Conservation (phyloP, 2,797 vertebrate genomes). For the Falco peregrinus region DNA sequence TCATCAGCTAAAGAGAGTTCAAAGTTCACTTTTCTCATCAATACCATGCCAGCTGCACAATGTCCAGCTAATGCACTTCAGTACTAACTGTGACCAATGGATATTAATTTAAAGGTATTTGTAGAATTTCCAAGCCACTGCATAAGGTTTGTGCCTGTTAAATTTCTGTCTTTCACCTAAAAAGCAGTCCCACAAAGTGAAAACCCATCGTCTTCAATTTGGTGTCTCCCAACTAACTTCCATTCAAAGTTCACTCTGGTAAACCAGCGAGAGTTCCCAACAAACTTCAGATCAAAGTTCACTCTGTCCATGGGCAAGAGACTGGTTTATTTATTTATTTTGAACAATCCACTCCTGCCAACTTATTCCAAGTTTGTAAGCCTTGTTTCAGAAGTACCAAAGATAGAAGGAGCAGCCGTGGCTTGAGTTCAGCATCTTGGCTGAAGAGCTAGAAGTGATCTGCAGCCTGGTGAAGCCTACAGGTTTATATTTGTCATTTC, state of each 20-base stretch:
- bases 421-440: background rate
- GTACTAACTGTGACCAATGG: background rate
- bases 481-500: background rate
- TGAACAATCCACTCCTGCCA: background rate
- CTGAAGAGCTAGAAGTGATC: background rate
- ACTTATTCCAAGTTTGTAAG: background rate
- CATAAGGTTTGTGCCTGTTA: background rate
- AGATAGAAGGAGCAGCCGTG: background rate
- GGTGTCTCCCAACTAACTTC: background rate
- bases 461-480: background rate
- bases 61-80: background rate
- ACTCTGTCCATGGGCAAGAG: background rate
- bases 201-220: background rate
- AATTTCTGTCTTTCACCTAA: background rate
- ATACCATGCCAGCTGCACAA: fast-evolving
- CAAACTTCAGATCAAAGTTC: background rate
- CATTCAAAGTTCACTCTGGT: background rate
- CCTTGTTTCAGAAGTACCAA: background rate
- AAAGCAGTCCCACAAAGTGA: background rate
- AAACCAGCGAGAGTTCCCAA: background rate
- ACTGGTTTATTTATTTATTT: background rate
- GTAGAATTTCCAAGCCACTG: background rate
- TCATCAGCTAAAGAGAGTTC: background rate
- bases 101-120: background rate
- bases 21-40: background rate